Base-by-base conservation (phyloP, 1,140 invertebrate genomes). In the Cherax quadricarinatus region DNA sequence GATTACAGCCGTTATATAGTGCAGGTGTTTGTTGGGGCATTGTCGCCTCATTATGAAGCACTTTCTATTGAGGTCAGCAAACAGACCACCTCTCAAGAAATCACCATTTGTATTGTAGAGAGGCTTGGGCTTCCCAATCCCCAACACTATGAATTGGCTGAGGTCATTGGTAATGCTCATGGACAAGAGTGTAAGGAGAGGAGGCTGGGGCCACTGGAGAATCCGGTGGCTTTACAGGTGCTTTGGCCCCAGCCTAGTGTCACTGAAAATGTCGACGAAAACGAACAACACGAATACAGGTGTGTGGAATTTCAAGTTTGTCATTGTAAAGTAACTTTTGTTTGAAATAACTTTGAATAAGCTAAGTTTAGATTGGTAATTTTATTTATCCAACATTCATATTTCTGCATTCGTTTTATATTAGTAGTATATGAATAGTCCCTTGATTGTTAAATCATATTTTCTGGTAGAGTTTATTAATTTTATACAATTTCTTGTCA, bases 181-280 rank as follows among this genome's bases (percentile, higher is more conserved):
- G 97, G 97, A 21, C 97, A 97, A 94, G 97, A 98, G 95, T 99
- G 98, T 95, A 99, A 99, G 95, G 98, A 99, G 95, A 95, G 98
- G 91, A 96, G 98, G 94, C 96, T 99, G 24, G 97, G 97, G 78
- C 96, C 97, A 66, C 96, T 96, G 49, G 98, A 99, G 95, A 98
- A 97, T 94, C 98, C 98, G 2, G 98, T 99, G 12, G 97, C 97
- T 48, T 96, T 99, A 53, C 98, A 99, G 97, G 96, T 98, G 94
- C 96, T 99, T 12, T 99, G 98, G 98, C 98, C 98, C 24, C 98
- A 98, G 95, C 93, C 86, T 53, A 92, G 75, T 82, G 89, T 62
- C 51, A 80, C 75, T 3, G 92, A 89, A 62, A 89, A 73, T 53
- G 18, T 81, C 66, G 94, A 94, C 30, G 93, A 94, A 53, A 94